Conservation (phyloP, 2,888 invertebrate genomes). For the Machimus rusticus region DNA sequence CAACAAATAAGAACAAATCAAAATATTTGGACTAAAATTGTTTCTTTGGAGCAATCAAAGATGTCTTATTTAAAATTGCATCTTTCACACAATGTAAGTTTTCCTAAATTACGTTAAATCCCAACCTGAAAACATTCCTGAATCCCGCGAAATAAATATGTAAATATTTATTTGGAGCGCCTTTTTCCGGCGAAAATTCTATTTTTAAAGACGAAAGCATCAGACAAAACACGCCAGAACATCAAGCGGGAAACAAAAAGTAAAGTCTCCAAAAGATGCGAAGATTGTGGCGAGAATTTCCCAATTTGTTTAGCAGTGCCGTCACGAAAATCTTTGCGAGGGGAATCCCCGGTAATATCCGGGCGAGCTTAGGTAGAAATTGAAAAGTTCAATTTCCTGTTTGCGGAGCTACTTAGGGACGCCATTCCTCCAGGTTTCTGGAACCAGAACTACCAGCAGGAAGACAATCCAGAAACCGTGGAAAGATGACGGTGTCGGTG, state of each 20-base stretch:
- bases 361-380: neutral
- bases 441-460: neutral
- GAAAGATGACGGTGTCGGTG: neutral
- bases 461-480: neutral
- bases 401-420: neutral
- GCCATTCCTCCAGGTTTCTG: neutral
- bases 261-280: neutral
- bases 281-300: neutral
- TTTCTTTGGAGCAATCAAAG: neutral
- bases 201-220: neutral
- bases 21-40: neutral
- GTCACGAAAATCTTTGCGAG: neutral
- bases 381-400: neutral
- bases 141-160: neutral
- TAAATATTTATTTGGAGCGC: neutral
- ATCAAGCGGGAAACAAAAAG: neutral
- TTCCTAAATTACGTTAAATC: neutral
- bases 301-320: neutral
- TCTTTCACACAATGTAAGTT: neutral
- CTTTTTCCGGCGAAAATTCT: neutral
- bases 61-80: neutral
- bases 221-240: neutral
- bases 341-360: neutral
- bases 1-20: neutral
- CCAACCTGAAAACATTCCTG: neutral